These are phyloP conservation scores for Desmophyllum pertusum DNA, from an alignment of 92 coral and sea anemone genomes.

Conservation along the genomic window DNA sequence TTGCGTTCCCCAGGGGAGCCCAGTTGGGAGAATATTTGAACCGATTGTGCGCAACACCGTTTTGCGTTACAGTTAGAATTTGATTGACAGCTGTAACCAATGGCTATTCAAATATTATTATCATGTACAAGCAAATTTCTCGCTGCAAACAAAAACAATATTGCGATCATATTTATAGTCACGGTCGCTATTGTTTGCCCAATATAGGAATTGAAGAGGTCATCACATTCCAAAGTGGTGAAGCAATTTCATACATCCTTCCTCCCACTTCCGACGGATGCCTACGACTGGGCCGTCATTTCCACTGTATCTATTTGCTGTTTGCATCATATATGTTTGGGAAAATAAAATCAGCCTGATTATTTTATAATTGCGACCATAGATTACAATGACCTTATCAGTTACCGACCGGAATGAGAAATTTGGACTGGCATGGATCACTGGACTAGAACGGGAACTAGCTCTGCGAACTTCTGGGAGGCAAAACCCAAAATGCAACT, in stretches of 20 bases:
- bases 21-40: not conserved
- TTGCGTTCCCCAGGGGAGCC: not conserved
- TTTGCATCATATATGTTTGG: not conserved
- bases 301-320: not conserved
- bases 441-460: not conserved
- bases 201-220: conserved; percentile 1
- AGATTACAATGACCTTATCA: not conserved
- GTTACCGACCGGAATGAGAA: too few relatives aligned
- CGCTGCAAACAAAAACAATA: conserved; percentile 41
- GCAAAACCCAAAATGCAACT: too few relatives aligned
- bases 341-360: not conserved
- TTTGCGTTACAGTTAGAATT: conserved; percentile 1
- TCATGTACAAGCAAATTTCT: conserved; percentile 24
- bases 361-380: conserved; percentile 4
- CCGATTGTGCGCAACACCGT: conserved; percentile 7
- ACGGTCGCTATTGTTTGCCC: conserved; percentile 25
- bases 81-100: conserved; percentile 42
- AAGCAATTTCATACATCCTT: not conserved
- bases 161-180: conserved; percentile 24
- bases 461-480: too few relatives aligned
- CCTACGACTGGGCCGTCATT: not conserved
- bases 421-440: not conserved
- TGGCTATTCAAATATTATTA: conserved; percentile 18
- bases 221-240: conserved; percentile 38
- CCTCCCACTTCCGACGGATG: not conserved